phyloP scores from a whole-genome alignment of 2,797 vertebrate genomes.

The Geotrypetes seraphini region DNA sequence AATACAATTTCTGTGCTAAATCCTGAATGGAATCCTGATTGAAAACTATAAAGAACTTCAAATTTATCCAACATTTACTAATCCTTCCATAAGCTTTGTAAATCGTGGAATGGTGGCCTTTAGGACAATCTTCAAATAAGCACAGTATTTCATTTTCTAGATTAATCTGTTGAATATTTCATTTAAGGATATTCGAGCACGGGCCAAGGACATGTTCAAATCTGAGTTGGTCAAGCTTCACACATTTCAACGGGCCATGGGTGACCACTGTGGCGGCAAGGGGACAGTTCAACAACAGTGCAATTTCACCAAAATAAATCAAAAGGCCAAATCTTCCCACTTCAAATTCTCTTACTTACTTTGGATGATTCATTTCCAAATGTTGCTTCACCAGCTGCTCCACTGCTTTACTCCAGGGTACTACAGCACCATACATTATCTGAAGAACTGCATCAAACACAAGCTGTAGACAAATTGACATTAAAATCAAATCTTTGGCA shows the following conservation, averaged over 20 bases:
- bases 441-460: slow-evolving; percentile 88
- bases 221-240: slow-evolving; percentile 90
- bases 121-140: too few species aligned
- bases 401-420: slow-evolving; percentile 82
- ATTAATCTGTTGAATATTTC: slow-evolving; percentile 83
- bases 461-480: slow-evolving; percentile 50
- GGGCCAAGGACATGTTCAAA: slow-evolving; percentile 92
- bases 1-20: too few species aligned
- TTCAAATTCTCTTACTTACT: too few species aligned
- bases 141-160: slow-evolving; percentile 13
- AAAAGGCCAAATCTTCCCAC: too few species aligned
- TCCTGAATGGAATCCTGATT: too few species aligned
- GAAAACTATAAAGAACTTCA: too few species aligned
- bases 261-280: slow-evolving; percentile 92
- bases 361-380: slow-evolving; percentile 81
- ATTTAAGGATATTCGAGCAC: slow-evolving; percentile 92
- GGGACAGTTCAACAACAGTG: slow-evolving; percentile 91
- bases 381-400: slow-evolving; percentile 83
- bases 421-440: slow-evolving; percentile 83
- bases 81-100: too few species aligned
- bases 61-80: too few species aligned
- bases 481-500: too few species aligned
- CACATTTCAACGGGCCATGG: slow-evolving; percentile 87
- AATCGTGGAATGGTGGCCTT: too few species aligned
- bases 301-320: slow-evolving; percentile 96